Evolutionary conservation across 2,113 vertebrate genomes (phyloP), one percentile per base, ranked within the genome.

Genomic region (Eurypyga helias): DNA sequence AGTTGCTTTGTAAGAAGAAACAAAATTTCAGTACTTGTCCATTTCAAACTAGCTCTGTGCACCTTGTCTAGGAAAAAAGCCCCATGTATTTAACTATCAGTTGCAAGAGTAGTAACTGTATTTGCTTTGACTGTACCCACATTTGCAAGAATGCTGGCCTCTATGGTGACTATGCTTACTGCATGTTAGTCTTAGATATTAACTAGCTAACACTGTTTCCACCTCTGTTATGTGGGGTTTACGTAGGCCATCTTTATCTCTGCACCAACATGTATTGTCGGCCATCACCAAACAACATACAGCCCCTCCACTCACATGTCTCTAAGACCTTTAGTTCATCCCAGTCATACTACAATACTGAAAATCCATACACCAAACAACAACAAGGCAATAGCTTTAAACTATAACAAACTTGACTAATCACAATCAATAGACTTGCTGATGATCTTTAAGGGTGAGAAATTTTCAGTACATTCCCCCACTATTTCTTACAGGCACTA

Each of bases 241-340:
- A 26, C 5, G 5, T 13, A 80, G 36, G 18, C 51, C 12, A 66
- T 10, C n/a, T 72, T 69, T 34, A 43, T 12, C 45, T 41, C 26
- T n/a, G 31, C 34, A 67, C 24, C 57, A 76, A 17, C 1, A 19
- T 2, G 3, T 17, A 48, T 9, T 54, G 51, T 18, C 83, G 51
- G 60, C 11, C 0, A 0, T 10, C 75, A 34, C 6, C n/a, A 48
- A 76, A 78, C 10, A 69, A 33, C 23, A 29, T 0, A 8, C 17
- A 72, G 36, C 17, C 33, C 20, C 33, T 38, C 33, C 7, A 18
- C 18, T 31, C n/a, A 87, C 9, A 18, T 9, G 6, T 51, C 21
- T 18, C 71, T 65, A 14, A 41, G 41, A 41, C 41, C 41, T 70
- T 61, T 48, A 48, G 20, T 2, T 83, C 29, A 19, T 55, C 64